Base-by-base conservation (phyloP, 2,888 invertebrate genomes). In the Habroteleia sp. region DNA sequence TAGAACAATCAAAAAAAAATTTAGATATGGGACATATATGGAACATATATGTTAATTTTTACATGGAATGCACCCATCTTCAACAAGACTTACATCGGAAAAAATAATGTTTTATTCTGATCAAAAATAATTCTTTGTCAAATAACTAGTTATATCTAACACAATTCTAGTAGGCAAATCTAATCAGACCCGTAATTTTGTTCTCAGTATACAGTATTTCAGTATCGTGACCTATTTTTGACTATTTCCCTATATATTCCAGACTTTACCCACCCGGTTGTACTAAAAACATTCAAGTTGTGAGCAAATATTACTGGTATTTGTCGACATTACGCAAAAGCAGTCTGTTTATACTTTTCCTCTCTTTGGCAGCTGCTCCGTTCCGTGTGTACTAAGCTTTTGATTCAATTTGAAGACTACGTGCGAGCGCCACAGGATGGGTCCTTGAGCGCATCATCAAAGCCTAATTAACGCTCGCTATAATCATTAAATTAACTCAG, bases 311-410 rank as follows among this genome's bases (percentile, higher is more conserved):
- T 44, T 20, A 14, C 52, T 35, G 25, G 37, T 25, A 27, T 42
- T 33, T 37, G 27, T 54, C 11, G 54, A 54, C 27, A 14, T 10
- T 42, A 35, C 42, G 63, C 52, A 52, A 42, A 63, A 17, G 10
- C 20, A 33, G 6, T 8, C n/a, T 62, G 46, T 48, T 50, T 41
- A 41, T 62, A 54, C 54, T 54, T 65, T 44, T 65, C 41, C 11
- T 44, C 35, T 29, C n/a, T 37, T 25, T 11, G 29, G 25, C 7
- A 37, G 17, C 37, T 29, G 7, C 27, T 54, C 5, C 11, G 11
- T 52, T 56, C 75, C 76, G 69, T 54, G 75, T 78, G 73, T 77
- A 65, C 78, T 76, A 73, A 77, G 80, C 79, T 81, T 82, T 82
- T 79, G 79, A 80, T 81, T 78, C 76, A 76, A 76, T 81, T 82